Conservation (phyloP, 1,140 invertebrate genomes). For the Sycobia sp. region DNA sequence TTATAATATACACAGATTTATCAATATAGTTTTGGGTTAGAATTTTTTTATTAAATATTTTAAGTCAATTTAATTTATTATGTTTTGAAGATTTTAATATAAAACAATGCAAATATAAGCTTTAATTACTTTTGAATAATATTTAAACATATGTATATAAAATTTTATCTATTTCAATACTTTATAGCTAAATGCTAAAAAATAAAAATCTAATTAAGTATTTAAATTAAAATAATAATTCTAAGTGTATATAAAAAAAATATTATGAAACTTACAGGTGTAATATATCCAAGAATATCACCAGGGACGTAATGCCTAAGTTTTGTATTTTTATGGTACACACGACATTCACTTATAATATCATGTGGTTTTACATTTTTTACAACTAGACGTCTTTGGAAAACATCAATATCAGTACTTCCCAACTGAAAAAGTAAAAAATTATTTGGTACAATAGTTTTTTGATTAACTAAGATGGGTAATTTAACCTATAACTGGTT, state of each 20-base stretch:
- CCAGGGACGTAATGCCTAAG: slow-evolving; percentile 69
- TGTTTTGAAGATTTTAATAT: too few species aligned
- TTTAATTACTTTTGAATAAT: neutral
- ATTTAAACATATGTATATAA: neutral
- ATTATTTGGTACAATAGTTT: neutral
- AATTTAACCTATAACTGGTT: too few species aligned
- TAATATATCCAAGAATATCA: slow-evolving; percentile 84
- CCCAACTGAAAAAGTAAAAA: slow-evolving; percentile 59
- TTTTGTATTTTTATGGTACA: slow-evolving; percentile 73
- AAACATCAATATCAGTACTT: slow-evolving; percentile 70
- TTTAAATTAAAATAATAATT: slow-evolving; percentile 25
- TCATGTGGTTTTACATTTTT: slow-evolving; percentile 70
- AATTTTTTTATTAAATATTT: too few species aligned
- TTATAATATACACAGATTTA: slow-evolving; percentile 10
- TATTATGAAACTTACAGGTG: too few species aligned
- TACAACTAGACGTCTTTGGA: slow-evolving; percentile 71
- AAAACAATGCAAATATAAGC: neutral
- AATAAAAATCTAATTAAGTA: slow-evolving; percentile 12
- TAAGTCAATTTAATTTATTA: too few species aligned
- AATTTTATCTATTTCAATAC: slow-evolving; percentile 2
- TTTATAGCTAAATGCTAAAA: neutral
- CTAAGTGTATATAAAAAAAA: too few species aligned
- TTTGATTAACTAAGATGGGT: neutral
- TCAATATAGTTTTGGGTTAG: slow-evolving; percentile 9
- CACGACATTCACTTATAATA: slow-evolving; percentile 76